Percentiles rank a stretch among this genome's conserved stretches.
Evolutionary conservation across 2,888 invertebrate genomes (phyloP).

Genomic region (Palloptera scutellata): DNA sequence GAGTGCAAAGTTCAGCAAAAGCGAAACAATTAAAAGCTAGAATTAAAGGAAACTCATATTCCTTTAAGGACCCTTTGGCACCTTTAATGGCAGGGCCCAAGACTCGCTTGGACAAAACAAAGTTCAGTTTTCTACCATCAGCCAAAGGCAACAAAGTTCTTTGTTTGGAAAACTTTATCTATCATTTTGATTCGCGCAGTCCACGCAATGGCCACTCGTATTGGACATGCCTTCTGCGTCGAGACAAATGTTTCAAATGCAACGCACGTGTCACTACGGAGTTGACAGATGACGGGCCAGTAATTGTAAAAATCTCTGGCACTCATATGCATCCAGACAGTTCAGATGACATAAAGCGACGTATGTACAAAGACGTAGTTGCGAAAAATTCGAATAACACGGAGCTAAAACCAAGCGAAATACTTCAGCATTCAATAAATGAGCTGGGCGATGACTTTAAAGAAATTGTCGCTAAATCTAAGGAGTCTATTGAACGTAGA

Average conservation of each 20-base stretch:
- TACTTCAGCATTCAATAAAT: slow-evolving; percentile 11
- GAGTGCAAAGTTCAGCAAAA: slow-evolving; percentile 13
- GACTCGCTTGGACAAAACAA: slow-evolving; percentile 37
- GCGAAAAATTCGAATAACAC: slow-evolving; percentile 18
- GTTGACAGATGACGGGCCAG: slow-evolving; percentile 39
- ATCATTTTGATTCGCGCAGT: slow-evolving; percentile 54
- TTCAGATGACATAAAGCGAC: slow-evolving; percentile 43
- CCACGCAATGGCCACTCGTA: slow-evolving; percentile 50
- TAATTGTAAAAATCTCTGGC: slow-evolving; percentile 51
- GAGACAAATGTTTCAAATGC: slow-evolving; percentile 50
- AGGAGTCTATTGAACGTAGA: slow-evolving; percentile 27
- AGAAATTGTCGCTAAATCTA: slow-evolving; percentile 28
- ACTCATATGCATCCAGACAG: slow-evolving; percentile 49
- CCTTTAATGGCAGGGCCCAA: slow-evolving; percentile 32
- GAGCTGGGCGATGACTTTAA: slow-evolving; percentile 24
- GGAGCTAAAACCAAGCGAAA: slow-evolving; percentile 21
- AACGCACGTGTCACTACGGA: slow-evolving; percentile 54
- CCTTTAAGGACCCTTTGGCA: slow-evolving; percentile 36
- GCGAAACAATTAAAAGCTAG: slow-evolving; percentile 13
- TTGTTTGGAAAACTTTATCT: slow-evolving; percentile 51
- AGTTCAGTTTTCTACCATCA: slow-evolving; percentile 55
- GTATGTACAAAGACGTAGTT: slow-evolving; percentile 43
- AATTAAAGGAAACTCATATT: slow-evolving; percentile 3
- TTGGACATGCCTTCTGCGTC: slow-evolving; percentile 53
- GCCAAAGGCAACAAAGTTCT: slow-evolving; percentile 55